Percentiles rank a stretch among this genome's conserved stretches.
These are phyloP conservation scores for Urosaurus nigricauda DNA, from an alignment of 2,797 vertebrate genomes.

Conservation along the genomic window DNA sequence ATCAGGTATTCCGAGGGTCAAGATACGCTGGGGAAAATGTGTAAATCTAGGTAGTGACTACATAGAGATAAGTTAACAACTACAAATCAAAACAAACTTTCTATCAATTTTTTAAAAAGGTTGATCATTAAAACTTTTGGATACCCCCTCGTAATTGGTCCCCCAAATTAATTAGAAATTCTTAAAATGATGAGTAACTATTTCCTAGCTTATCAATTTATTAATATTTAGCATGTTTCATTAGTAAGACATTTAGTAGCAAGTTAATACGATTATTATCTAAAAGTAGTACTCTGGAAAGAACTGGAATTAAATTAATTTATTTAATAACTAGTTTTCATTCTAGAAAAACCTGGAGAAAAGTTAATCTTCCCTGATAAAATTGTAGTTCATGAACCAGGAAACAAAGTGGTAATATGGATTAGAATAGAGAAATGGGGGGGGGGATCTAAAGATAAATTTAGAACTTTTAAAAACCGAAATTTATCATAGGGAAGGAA, in stretches of 20 bases:
- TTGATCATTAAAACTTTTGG: too few relatives aligned
- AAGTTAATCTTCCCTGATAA: neutral
- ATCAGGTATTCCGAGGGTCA: too few relatives aligned
- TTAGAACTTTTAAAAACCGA: neutral
- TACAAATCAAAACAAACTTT: too few relatives aligned
- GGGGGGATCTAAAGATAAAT: neutral
- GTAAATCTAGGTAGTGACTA: too few relatives aligned
- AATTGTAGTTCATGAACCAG: neutral
- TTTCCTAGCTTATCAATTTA: neutral
- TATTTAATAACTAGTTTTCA: neutral
- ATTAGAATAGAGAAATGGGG: neutral
- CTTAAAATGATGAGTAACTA: neutral
- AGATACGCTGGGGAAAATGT: too few relatives aligned
- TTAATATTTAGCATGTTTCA: neutral
- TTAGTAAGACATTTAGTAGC: slow-evolving; percentile 6
- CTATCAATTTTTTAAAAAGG: too few relatives aligned
- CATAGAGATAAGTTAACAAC: too few relatives aligned
- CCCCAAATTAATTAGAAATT: slow-evolving; percentile 2
- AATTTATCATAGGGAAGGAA: neutral
- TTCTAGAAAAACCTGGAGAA: neutral
- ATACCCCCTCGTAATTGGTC: too few relatives aligned
- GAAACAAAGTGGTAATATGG: neutral
- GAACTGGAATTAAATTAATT: neutral
- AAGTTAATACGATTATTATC: neutral
- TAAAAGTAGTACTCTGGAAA: neutral